Base-by-base conservation (phyloP, 1,140 invertebrate species). In the Saxidomus purpurata region DNA sequence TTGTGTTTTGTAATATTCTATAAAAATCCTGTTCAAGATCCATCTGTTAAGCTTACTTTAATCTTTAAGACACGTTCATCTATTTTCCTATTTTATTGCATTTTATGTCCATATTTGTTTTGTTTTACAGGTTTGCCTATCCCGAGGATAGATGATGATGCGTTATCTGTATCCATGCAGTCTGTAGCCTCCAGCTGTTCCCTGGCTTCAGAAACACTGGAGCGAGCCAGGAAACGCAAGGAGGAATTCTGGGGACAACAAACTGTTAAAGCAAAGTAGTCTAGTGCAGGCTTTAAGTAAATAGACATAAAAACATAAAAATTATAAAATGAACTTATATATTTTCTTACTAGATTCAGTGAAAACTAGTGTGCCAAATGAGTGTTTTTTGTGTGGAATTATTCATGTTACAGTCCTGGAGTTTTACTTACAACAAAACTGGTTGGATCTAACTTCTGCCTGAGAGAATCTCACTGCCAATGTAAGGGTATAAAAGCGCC, bases 191-290 rank as follows among this genome's bases (percentile, higher is more conserved):
- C 96, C 94, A 97, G 95, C 95, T 96, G 93, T 91, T 97, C 91
- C 69, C 91, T 96, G 52, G 97, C 98, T 8, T 97, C 97, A 31
- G 98, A 98, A 92, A 97, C 98, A 36, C 96, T 98, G 36, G 98
- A 98, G 93, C 97, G 97, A 92, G 98, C 98, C 89, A 97, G 97
- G 86, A 98, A 97, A 94, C 97, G 98, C 87, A 98, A 98, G 93
- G 98, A 98, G 96, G 97, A 98, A 93, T 98, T 98, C 95, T 98
- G 98, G 98, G 93, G 92, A 36, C 28, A 36, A 22, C n/a, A 55
- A 3, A 79, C 76, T 31, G 47, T 49, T 4, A 79, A 79, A 49
- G 76, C 76, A 31, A 55, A 55, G 49, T 79, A 79, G 34, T 15
- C 15, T 3, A n/a, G 25, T 28, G n/a, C n/a, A n/a, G n/a, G n/a